Percentiles rank a stretch among this genome's conserved stretches.
phyloP scores from a whole-genome alignment of 2,113 vertebrate species.

The Xiphophorus maculatus region DNA sequence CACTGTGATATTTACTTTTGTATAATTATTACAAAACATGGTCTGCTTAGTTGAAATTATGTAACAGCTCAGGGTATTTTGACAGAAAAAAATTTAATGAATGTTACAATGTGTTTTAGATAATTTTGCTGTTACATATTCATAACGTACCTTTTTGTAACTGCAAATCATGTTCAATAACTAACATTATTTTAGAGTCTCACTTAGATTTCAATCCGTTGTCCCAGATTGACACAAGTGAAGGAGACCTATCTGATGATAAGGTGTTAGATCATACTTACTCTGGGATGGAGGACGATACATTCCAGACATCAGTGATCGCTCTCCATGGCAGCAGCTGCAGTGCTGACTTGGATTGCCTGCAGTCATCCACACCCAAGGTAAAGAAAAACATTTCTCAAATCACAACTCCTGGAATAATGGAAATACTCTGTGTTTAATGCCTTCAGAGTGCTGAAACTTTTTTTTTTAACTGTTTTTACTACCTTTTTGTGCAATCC shows the following conservation, averaged over 20 bases:
- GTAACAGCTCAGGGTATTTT: neutral
- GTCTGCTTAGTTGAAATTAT: neutral
- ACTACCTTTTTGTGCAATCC: neutral
- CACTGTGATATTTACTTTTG: neutral
- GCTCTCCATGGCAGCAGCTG: constrained; percentile 84
- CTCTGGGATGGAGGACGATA: constrained; percentile 79
- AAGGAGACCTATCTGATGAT: constrained; percentile 84
- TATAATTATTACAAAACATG: neutral
- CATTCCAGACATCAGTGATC: constrained; percentile 85
- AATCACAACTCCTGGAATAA: neutral
- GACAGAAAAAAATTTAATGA: neutral
- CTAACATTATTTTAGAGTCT: neutral
- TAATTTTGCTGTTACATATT: neutral
- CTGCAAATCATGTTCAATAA: constrained; percentile 9
- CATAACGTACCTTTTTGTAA: constrained; percentile 8
- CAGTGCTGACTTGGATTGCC: constrained; percentile 78
- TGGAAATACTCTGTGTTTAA: neutral
- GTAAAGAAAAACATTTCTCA: constrained; percentile 67
- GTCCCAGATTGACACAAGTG: constrained; percentile 87
- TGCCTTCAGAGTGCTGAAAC: neutral
- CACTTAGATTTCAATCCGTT: constrained; percentile 41
- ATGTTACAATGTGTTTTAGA: neutral
- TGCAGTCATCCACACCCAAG: constrained; percentile 83
- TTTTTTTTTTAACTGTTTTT: neutral
- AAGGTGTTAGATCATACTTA: constrained; percentile 80